Percentiles rank a stretch among this genome's conserved stretches.
Evolutionary conservation across 92 coral and sea anemone genomes (phyloP).

Genomic region (Blastomussa wellsi): DNA sequence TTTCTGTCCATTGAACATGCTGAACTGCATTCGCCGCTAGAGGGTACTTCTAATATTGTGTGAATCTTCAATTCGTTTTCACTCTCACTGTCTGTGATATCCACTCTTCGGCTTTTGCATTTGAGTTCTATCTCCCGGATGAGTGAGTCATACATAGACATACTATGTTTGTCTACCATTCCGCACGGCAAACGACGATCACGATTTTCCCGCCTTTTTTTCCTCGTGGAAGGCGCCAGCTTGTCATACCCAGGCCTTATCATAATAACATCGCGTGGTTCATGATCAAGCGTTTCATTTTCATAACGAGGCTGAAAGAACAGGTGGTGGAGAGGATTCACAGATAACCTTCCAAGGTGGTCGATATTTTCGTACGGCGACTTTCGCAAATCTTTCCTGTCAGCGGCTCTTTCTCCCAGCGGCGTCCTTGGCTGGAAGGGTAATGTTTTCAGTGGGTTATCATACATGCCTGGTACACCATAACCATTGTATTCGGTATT

Average conservation of each 20-base stretch:
- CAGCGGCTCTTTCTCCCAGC: background rate
- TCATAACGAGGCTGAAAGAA: constrained; percentile 32
- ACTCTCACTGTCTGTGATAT: background rate
- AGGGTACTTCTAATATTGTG: constrained; percentile 16
- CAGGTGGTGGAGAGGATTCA: constrained; percentile 8
- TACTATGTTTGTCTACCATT: background rate
- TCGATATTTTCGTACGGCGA: constrained; percentile 28
- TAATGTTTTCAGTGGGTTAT: constrained; percentile 19
- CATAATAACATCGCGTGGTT: constrained; percentile 4
- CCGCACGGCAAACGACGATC: background rate
- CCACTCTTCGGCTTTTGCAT: background rate
- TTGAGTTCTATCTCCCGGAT: background rate
- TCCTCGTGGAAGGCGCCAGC: constrained; percentile 1
- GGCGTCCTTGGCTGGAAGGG: constrained; percentile 2
- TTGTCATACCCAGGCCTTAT: constrained; percentile 39
- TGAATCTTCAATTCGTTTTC: background rate
- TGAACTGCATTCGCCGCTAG: constrained; percentile 28
- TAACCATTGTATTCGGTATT: background rate
- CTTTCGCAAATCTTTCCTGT: background rate
- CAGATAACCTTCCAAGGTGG: constrained; percentile 18
- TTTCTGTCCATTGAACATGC: constrained; percentile 1
- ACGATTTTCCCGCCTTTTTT: constrained; percentile 21
- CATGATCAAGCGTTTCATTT: constrained; percentile 7
- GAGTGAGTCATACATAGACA: constrained; percentile 21
- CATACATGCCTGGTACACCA: constrained; percentile 24